Base-by-base conservation (phyloP, 2,888 invertebrate species). In the Apoda limacodes region DNA sequence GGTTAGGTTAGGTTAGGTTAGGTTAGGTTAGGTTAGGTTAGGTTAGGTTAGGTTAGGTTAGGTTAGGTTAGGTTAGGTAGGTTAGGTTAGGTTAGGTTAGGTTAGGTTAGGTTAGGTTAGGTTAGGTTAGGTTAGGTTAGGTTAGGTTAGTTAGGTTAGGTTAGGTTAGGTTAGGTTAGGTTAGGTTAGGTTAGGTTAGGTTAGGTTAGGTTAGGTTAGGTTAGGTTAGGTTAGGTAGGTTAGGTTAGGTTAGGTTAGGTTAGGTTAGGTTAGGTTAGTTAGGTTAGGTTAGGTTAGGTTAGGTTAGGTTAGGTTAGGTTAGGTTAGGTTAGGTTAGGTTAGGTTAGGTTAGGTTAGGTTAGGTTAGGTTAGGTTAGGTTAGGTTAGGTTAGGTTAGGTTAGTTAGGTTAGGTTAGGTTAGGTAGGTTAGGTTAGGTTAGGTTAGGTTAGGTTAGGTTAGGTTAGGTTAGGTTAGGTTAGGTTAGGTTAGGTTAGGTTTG, bases 1-100 rank as follows among this genome's bases (percentile, higher is more conserved):
- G 43, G 43, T 43, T 43, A 43, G 42, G 45, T 43, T 43, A 36
- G 37, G 39, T 38, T 39, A 40, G 38, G 42, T 40, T 40, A 38
- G 40, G 38, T 38, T 37, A 35, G 35, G 39, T 37, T 39, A 37
- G 37, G 40, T 43, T 35, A 38, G 38, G 36, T 35, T 34, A 40
- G 40, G 34, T 43, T 37, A 30, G 30, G 42, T 40, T 38, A 37
- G 38, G 38, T 38, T 36, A 37, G 40, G 40, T 43, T 39, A 40
- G 38, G 34, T 39, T 35, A 32, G 29, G 26, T 32, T 28, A n/a
- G n/a, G n/a, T n/a, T n/a, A n/a, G n/a, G n/a, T n/a, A n/a, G n/a
- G n/a, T n/a, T n/a, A n/a, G n/a, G n/a, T n/a, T n/a, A 27, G 29
- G 33, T 34, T 34, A 34, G 32, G 35, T 35, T 37, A 37, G 35